These are phyloP conservation scores for Labrus mixtus DNA, from an alignment of 2,113 vertebrate genomes.

Conservation along the genomic window DNA sequence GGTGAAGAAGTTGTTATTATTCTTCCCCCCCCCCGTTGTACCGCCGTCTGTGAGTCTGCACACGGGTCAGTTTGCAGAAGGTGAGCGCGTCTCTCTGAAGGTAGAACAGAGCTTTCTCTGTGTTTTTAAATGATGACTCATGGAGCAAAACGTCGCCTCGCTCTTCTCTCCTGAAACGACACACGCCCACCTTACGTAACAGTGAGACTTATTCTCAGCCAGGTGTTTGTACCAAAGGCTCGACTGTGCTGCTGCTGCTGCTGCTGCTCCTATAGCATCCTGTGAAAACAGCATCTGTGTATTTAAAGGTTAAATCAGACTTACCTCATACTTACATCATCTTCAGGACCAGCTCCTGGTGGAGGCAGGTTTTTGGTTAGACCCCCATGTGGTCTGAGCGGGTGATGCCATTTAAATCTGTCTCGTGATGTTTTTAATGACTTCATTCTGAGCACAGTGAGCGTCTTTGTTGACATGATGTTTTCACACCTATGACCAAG, in stretches of 20 bases:
- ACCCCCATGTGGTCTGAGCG: constrained; percentile 14
- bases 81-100: not conserved
- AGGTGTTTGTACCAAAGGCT: constrained; percentile 48
- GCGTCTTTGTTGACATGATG: constrained; percentile 39
- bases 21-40: too few species aligned
- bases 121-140: constrained; percentile 54
- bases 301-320: constrained; percentile 30
- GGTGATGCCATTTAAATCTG: constrained; percentile 21
- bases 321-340: constrained; percentile 37
- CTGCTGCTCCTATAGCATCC: too few species aligned
- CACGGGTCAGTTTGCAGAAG: not conserved
- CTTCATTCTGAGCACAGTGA: constrained; percentile 28
- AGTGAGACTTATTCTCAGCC: constrained; percentile 21
- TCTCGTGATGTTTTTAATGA: constrained; percentile 19
- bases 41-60: too few species aligned
- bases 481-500: not conserved
- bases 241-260: not conserved
- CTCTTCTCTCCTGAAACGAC: not conserved
- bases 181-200: constrained; percentile 50
- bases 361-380: not conserved
- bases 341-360: not conserved
- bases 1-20: too few species aligned
- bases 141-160: not conserved
- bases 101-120: constrained; percentile 62
- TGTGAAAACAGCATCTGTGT: constrained; percentile 55